phyloP scores from a whole-genome alignment of 2,113 vertebrate species.

The Polypterus bichir region DNA sequence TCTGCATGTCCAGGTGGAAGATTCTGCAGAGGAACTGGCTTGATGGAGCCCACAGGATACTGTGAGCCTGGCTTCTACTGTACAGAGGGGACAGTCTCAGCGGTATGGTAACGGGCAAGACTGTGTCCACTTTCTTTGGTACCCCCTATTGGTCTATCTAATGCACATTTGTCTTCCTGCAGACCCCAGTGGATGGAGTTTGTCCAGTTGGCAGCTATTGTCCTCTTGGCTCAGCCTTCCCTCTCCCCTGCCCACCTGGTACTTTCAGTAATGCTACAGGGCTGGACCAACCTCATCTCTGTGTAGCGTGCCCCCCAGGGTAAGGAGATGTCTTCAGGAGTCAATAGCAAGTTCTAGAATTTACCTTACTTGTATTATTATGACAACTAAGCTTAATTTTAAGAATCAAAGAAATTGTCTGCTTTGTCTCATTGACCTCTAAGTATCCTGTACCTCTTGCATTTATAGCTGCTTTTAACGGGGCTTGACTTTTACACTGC shows the following conservation, averaged over 20 bases:
- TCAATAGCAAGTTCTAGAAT: too few species aligned
- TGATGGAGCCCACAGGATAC: constrained; percentile 45
- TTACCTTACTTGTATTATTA: too few species aligned
- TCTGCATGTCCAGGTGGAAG: constrained; percentile 51
- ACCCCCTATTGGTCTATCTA: background rate
- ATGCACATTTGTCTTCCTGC: constrained; percentile 7
- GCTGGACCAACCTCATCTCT: constrained; percentile 43
- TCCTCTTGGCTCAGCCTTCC: constrained; percentile 44
- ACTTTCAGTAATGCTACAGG: constrained; percentile 63
- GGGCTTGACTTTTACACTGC: too few species aligned
- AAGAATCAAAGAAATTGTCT: too few species aligned
- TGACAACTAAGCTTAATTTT: too few species aligned
- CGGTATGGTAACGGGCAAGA: constrained; percentile 39
- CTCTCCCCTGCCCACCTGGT: constrained; percentile 60
- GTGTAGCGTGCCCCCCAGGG: constrained; percentile 65
- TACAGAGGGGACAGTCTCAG: constrained; percentile 47
- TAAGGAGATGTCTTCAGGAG: constrained; percentile 26
- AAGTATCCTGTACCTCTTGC: too few species aligned
- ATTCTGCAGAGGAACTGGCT: constrained; percentile 56
- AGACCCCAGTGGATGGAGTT: constrained; percentile 55
- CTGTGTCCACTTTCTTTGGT: too few species aligned
- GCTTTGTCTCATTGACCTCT: too few species aligned
- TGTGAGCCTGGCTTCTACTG: constrained; percentile 71
- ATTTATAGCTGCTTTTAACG: too few species aligned
- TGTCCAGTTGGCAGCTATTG: constrained; percentile 71